Evolutionary conservation across 2,888 invertebrate species (phyloP), one percentile per base, ranked within the genome.

Genomic region (Phyllotreta striolata): DNA sequence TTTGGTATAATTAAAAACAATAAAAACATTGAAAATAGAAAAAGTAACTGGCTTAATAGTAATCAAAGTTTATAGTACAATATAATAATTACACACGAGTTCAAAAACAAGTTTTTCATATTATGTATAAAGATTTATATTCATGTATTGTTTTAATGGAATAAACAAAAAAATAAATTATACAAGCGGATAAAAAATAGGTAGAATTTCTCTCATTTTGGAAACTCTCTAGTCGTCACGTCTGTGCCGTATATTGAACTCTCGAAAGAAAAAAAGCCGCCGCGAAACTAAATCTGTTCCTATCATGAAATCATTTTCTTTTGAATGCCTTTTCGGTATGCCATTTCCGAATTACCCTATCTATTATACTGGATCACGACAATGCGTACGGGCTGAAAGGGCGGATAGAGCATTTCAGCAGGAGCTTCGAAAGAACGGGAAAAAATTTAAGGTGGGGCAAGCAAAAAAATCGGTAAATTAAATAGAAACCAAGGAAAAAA

Each of bases 231-330:
- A 24, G 24, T 24, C 24, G 52, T 37, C 52, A 52, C 12, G 52
- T 38, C 8, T 52, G 10, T 37, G 52, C 3, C 12, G 14, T 52
- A 52, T 52, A 52, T 52, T 52, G 52, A 52, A 52, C 38, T 52
- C 39, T 14, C 38, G 49, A 38, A 10, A 39, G 14, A 39, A 12
- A 38, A 52, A 14, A 13, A 13, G 38, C 35, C 38, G 6, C 12
- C 35, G 51, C 24, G 57, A 44, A 58, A 54, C 40, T 44, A 64
- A 64, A 64, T 56, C 56, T 56, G 51, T 61, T 64, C 46, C 34
- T 61, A 56, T 64, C 61, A 61, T 60, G 64, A 55, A 64, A 61
- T 64, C 56, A 61, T 64, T 61, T 60, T 64, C 51, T 64, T 46
- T 39, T 38, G 64, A 64, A 56, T 39, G 64, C 49, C 56, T 64